Base-by-base conservation (phyloP, 2,797 vertebrate species). In the Babyrousa celebensis region DNA sequence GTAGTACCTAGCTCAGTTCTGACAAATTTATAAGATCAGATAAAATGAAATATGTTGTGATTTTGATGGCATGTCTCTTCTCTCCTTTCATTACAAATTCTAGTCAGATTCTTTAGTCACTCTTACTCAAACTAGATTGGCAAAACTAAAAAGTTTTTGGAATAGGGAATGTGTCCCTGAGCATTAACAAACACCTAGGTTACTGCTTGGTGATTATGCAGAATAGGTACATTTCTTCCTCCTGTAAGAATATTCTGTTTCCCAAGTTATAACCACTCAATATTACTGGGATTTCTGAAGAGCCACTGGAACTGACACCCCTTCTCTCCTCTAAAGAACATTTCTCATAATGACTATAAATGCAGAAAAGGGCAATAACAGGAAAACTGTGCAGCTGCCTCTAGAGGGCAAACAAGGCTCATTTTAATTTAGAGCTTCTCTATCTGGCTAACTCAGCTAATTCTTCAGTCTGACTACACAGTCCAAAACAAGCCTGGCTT, bases 401-500 rank as follows among this genome's bases (percentile, higher is more conserved):
- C 88, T 93, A 92, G 96, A 96, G 96, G 97, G 97, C 97, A 96
- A 94, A 92, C 70, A 9, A 85, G 67, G 62, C 63, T 67, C 40
- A 32, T 32, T 80, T 56, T 36, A 48, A 54, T 12, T 29, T 60
- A 32, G 6, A 6, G 74, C 48, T 58, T 90, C 40, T 87, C 60
- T 52, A 9, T 17, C 67, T 8, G 62, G 89, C 91, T 89, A 84
- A 89, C 89, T 96, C 91, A 85, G 96, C 85, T 65, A 67, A 91
- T n/a, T 72, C 91, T 83, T 80, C 67, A 32, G 83, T 62, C 65
- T 77, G 54, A 95, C 79, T 43, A 27, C 27, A 11, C 1, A 82
- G 78, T 90, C 70, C 74, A 52, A 62, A 90, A 60, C 32, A 70
- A 95, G 63, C 74, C 78, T 43, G 14, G 29, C 65, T 87, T 78